Base-by-base conservation (phyloP, 1,140 invertebrate species). In the Calycopis cecrops region DNA sequence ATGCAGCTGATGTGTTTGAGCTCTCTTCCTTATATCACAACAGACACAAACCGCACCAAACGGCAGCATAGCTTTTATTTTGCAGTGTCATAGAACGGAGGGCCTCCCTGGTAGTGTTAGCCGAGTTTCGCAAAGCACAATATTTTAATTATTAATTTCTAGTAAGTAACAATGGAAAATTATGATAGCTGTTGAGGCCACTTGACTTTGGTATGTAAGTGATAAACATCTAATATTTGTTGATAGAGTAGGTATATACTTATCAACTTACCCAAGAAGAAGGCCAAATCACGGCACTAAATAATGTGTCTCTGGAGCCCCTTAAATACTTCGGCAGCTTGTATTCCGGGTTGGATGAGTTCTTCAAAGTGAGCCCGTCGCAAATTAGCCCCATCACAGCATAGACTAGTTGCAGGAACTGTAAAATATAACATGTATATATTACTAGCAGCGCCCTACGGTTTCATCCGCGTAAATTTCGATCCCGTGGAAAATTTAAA, bases 281-380 rank as follows among this genome's bases (percentile, higher is more conserved):
- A 11, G 73, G 73, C 71, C 71, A 76, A 6, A 74, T 7, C 0
- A 76, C 57, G n/a, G 59, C 60, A 38, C 62, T 52, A 37, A 74
- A 76, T 1, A 73, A 17, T 1, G 62, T 64, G 16, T 74, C 55
- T 37, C 63, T 63, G 4, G 59, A 57, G 0, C 59, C 47, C 42
- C 35, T 56, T 3, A 76, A 51, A 21, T 71, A 14, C 48, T 67
- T 73, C 0, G 67, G 62, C 2, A 65, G 35, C 44, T 61, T 66
- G 35, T 62, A 62, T 0, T 12, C 6, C 17, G 54, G 38, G 11
- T 65, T 63, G 0, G 55, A 48, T 14, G 59, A 65, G 18, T 69
- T 65, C 3, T 10, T 11, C 35, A 65, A 16, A 0, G 57, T 33
- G 6, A 55, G 28, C 12, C 40, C 9, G 21, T 76, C 73, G 48